Conservation (phyloP, 2,888 invertebrate genomes). For the Cephalotes varians region DNA sequence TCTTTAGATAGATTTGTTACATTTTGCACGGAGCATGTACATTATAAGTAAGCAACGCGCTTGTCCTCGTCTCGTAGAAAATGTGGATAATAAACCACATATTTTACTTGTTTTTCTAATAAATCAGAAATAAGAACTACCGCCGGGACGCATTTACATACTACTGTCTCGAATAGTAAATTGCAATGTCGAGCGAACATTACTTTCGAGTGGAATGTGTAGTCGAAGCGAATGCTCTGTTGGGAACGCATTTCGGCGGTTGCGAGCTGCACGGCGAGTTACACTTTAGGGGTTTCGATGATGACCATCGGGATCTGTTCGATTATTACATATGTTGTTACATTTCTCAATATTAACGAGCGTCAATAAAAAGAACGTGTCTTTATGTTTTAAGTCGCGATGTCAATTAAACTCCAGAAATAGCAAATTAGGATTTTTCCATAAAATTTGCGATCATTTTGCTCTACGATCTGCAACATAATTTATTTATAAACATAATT, state of each 20-base stretch:
- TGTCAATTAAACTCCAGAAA: background rate
- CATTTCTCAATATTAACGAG: conserved; percentile 28
- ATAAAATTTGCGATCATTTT: background rate
- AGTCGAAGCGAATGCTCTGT: conserved; percentile 32
- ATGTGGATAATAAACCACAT: background rate
- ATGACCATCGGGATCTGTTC: conserved; percentile 38
- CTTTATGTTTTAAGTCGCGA: background rate
- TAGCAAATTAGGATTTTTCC: background rate
- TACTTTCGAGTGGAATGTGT: conserved; percentile 30
- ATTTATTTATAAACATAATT: no score
- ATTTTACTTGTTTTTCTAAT: conserved; percentile 50
- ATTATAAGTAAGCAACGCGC: background rate
- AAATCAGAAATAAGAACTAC: conserved; percentile 52
- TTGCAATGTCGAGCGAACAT: conserved; percentile 59
- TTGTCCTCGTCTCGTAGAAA: background rate
- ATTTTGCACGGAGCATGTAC: background rate
- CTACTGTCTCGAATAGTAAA: conserved; percentile 68
- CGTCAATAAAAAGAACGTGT: background rate
- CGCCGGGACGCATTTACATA: conserved; percentile 46
- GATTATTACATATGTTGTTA: conserved; percentile 44
- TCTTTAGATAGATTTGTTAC: background rate
- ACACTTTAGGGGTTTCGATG: conserved; percentile 41
- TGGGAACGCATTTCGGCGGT: conserved; percentile 40
- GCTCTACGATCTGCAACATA: background rate
- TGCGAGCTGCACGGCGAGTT: conserved; percentile 25